Percentiles rank a stretch among this genome's conserved stretches.
Conservation (phyloP, 1,140 invertebrate genomes). For the Penaeus indicus region DNA sequence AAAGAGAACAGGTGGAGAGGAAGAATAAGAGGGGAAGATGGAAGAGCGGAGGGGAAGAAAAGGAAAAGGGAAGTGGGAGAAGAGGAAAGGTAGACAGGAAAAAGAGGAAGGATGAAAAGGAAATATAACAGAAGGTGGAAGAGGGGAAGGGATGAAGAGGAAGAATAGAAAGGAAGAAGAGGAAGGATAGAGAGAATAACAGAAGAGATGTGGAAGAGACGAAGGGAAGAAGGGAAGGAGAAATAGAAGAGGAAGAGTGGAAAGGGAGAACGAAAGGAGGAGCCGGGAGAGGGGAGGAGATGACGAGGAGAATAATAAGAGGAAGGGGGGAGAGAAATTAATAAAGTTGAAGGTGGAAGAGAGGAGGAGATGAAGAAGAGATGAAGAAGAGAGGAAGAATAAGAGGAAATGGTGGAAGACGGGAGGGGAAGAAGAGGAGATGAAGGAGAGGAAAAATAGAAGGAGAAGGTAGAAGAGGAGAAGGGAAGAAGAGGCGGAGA, state of each 20-base stretch:
- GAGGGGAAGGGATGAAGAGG: slow-evolving; percentile 1
- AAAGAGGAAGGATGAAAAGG: background rate
- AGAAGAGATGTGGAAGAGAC: background rate
- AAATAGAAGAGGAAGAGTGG: background rate
- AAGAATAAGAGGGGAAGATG: background rate
- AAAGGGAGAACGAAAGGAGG: slow-evolving; percentile 20
- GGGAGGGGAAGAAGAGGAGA: too few relatives aligned
- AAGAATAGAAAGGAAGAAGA: slow-evolving; percentile 17
- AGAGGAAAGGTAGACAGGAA: background rate
- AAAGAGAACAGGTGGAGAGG: background rate
- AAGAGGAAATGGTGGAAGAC: too few relatives aligned
- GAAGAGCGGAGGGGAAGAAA: background rate
- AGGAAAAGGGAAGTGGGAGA: background rate
- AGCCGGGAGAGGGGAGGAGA: too few relatives aligned
- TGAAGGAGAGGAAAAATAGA: too few relatives aligned
- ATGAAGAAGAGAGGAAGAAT: too few relatives aligned
- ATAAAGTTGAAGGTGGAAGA: too few relatives aligned
- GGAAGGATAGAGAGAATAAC: background rate
- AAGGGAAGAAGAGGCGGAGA: too few relatives aligned
- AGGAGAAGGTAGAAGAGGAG: too few relatives aligned
- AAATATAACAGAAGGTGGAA: background rate
- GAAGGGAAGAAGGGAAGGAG: background rate
- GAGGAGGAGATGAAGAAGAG: too few relatives aligned
- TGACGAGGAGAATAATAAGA: too few relatives aligned
- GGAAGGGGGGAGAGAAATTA: too few relatives aligned